A percentile compares a stretch with the other conserved stretches of the same genome.
Conservation (phyloP, 2,888 invertebrate species). For the Drosophila suboccidentalis region DNA sequence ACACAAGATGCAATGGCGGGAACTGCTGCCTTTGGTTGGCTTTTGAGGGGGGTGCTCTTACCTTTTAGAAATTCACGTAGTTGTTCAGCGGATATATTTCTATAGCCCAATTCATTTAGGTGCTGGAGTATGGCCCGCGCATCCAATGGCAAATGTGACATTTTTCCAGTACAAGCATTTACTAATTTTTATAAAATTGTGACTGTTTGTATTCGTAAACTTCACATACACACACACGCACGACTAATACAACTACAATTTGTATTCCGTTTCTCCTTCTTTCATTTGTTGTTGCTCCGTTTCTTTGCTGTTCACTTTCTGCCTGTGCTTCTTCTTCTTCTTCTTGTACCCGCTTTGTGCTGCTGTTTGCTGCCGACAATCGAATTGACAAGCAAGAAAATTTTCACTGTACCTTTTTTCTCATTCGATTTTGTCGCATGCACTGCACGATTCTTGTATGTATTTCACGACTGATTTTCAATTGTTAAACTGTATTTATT, state of each 20-base stretch:
- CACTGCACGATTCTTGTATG: slow-evolving; percentile 41
- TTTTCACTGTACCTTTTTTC: slow-evolving; percentile 76
- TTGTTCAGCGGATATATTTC: slow-evolving; percentile 91
- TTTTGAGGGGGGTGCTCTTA: slow-evolving; percentile 79
- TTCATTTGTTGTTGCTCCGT: slow-evolving; percentile 67
- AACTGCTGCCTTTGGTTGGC: slow-evolving; percentile 45
- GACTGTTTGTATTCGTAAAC: slow-evolving; percentile 50
- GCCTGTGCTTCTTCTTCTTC: slow-evolving; percentile 51
- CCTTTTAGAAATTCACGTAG: slow-evolving; percentile 93
- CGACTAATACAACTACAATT: slow-evolving; percentile 37
- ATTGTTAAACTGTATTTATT: slow-evolving; percentile 49
- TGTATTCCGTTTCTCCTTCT: slow-evolving; percentile 64
- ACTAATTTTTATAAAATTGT: slow-evolving; percentile 45
- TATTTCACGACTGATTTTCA: slow-evolving; percentile 30
- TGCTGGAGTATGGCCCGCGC: slow-evolving; percentile 91
- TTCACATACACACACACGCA: slow-evolving; percentile 30
- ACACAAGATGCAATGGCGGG: slow-evolving; percentile 61
- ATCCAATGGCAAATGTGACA: slow-evolving; percentile 87
- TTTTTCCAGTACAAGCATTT: slow-evolving; percentile 73
- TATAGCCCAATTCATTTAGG: slow-evolving; percentile 91
- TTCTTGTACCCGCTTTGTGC: slow-evolving; percentile 52
- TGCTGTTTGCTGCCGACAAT: slow-evolving; percentile 71
- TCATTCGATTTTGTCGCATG: slow-evolving; percentile 43
- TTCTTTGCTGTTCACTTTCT: slow-evolving; percentile 63
- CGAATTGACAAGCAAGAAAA: slow-evolving; percentile 62